These are phyloP conservation scores for Diaperis boleti DNA, from an alignment of 2,888 invertebrate species.

Conservation along the genomic window DNA sequence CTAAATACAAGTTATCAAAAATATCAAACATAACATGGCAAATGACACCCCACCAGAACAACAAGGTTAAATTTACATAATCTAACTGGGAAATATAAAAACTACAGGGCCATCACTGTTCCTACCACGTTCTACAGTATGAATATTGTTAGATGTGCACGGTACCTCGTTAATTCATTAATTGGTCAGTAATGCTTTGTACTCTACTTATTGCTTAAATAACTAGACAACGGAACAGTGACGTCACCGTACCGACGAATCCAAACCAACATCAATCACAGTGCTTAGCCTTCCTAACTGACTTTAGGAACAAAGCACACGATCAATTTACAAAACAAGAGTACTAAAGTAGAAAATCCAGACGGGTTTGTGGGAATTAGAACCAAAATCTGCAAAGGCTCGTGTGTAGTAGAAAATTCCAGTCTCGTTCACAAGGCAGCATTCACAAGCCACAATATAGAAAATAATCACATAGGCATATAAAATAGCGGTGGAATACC, in stretches of 20 bases:
- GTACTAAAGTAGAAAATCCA: conserved; percentile 19
- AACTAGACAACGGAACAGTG: conserved; percentile 11
- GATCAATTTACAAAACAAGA: conserved; percentile 19
- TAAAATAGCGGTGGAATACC: conserved; percentile 44
- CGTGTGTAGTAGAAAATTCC: conserved; percentile 57
- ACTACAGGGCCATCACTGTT: conserved; percentile 16
- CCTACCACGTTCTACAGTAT: not conserved
- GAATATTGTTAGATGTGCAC: not conserved
- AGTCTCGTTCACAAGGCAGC: conserved; percentile 63
- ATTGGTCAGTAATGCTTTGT: conserved; percentile 26
- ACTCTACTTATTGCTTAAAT: conserved; percentile 27
- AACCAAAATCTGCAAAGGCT: conserved; percentile 18
- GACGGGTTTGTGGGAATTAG: conserved; percentile 4
- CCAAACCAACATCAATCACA: conserved; percentile 20
- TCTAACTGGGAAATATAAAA: conserved; percentile 26
- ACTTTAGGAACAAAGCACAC: conserved; percentile 35
- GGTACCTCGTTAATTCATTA: not conserved
- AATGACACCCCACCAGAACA: conserved; percentile 38
- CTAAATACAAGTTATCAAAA: conserved; percentile 43
- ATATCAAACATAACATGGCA: conserved; percentile 42
- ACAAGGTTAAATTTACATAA: conserved; percentile 33
- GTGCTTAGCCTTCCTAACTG: conserved; percentile 33
- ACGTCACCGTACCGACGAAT: conserved; percentile 8
- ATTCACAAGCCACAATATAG: conserved; percentile 58
- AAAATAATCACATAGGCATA: conserved; percentile 57